Conservation (phyloP, 2,888 invertebrate species). For the Lasioglossum lativentre region DNA sequence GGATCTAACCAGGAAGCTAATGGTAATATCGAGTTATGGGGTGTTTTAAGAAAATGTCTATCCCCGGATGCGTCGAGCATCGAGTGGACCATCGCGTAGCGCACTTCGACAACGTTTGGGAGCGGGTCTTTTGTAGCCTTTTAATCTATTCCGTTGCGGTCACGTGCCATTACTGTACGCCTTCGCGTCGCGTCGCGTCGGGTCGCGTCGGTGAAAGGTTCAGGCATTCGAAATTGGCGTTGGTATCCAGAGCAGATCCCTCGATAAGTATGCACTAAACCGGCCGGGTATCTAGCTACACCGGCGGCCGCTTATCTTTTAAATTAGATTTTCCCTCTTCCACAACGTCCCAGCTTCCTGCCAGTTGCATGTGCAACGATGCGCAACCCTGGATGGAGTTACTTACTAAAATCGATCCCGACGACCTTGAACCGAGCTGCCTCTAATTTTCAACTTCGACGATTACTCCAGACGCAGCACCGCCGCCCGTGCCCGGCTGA, state of each 20-base stretch:
- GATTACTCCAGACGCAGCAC: background rate
- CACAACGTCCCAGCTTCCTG: slow-evolving; percentile 18
- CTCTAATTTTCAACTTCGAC: slow-evolving; percentile 41
- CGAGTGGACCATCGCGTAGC: background rate
- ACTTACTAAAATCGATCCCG: slow-evolving; percentile 35
- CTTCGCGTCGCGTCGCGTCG: slow-evolving; percentile 31
- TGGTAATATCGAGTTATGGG: background rate
- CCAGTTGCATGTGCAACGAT: slow-evolving; percentile 42
- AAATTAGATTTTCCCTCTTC: slow-evolving; percentile 65
- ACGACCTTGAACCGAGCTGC: slow-evolving; percentile 34
- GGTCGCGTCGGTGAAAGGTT: slow-evolving; percentile 34
- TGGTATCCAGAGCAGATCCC: slow-evolving; percentile 57
- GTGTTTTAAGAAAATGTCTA: background rate
- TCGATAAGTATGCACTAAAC: slow-evolving; percentile 66
- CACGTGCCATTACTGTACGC: slow-evolving; percentile 42
- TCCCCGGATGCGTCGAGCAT: background rate
- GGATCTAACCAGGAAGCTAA: background rate
- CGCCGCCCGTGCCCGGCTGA: background rate
- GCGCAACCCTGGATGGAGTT: slow-evolving; percentile 24
- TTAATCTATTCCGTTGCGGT: slow-evolving; percentile 38
- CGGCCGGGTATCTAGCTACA: slow-evolving; percentile 41
- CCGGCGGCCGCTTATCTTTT: slow-evolving; percentile 61
- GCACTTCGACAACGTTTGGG: background rate
- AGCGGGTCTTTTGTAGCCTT: background rate
- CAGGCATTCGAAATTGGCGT: slow-evolving; percentile 54